A percentile compares a stretch with the other conserved stretches of the same genome.
phyloP scores from a whole-genome alignment of 2,797 vertebrate species.

The Hoplostethus atlanticus region DNA sequence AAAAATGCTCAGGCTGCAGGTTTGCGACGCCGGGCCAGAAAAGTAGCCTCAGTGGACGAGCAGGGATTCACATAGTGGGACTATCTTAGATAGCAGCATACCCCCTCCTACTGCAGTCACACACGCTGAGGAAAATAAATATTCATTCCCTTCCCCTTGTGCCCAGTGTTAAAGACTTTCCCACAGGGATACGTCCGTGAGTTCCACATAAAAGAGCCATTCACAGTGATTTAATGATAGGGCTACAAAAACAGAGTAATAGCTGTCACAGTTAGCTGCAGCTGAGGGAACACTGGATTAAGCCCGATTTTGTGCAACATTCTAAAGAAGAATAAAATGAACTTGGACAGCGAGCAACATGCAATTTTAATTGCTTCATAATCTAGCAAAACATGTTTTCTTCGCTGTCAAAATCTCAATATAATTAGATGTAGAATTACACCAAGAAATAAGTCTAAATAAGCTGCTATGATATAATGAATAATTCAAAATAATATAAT shows the following conservation, averaged over 20 bases:
- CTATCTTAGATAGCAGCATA: conserved; percentile 53
- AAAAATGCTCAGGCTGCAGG: conserved; percentile 59
- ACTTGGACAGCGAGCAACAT: not conserved
- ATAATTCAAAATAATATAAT: too few relatives aligned
- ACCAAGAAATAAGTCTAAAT: not conserved
- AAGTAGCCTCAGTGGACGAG: conserved; percentile 40
- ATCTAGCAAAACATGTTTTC: not conserved
- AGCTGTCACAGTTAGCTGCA: not conserved
- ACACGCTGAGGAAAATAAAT: conserved; percentile 46
- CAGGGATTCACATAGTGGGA: conserved; percentile 37
- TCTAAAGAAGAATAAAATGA: not conserved
- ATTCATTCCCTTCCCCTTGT: conserved; percentile 50
- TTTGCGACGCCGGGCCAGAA: conserved; percentile 46
- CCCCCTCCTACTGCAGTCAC: conserved; percentile 31
- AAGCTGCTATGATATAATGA: not conserved
- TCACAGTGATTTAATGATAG: conserved; percentile 39
- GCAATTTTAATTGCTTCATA: not conserved
- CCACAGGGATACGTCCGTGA: conserved; percentile 36
- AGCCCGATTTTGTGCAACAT: not conserved
- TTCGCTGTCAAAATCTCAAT: not conserved
- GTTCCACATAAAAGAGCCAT: conserved; percentile 44
- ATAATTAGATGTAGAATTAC: not conserved
- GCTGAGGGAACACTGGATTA: not conserved
- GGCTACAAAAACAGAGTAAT: conserved; percentile 3
- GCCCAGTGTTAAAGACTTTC: conserved; percentile 51